Percentiles rank a stretch among this genome's conserved stretches.
Conservation (phyloP, 2,888 invertebrate genomes). For the Pachymerium ferrugineum region DNA sequence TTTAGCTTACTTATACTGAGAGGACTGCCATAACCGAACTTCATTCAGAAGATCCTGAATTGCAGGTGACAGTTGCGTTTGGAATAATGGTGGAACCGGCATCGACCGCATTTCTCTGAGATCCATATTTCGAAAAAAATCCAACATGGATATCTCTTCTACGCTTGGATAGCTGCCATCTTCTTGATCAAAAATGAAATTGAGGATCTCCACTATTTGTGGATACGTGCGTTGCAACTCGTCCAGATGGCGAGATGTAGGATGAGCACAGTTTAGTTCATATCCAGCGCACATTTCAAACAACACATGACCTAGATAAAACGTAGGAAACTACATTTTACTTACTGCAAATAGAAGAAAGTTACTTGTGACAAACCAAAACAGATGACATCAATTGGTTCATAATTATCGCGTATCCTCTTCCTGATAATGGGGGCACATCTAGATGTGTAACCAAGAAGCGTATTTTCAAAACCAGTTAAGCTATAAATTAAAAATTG, state of each 20-base stretch:
- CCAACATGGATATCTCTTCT: conserved; percentile 68
- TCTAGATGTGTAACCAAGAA: conserved; percentile 67
- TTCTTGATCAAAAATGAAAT: conserved; percentile 63
- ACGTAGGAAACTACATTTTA: neutral
- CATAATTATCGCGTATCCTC: conserved; percentile 51
- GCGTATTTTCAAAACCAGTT: conserved; percentile 77
- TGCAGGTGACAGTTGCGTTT: conserved; percentile 7
- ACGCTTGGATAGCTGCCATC: conserved; percentile 63
- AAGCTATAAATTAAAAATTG: conserved; percentile 55
- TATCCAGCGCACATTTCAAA: conserved; percentile 89
- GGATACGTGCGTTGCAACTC: conserved; percentile 59
- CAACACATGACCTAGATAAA: conserved; percentile 61
- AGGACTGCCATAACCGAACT: conserved; percentile 4
- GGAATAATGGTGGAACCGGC: conserved; percentile 49
- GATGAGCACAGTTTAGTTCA: conserved; percentile 67
- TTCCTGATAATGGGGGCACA: conserved; percentile 54
- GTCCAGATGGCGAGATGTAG: conserved; percentile 66
- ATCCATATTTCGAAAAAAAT: conserved; percentile 81
- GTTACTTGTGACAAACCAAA: conserved; percentile 58
- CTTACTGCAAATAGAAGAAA: neutral
- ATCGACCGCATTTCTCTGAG: conserved; percentile 79
- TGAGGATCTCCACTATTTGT: conserved; percentile 55
- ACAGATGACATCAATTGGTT: conserved; percentile 61
- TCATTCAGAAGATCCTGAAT: neutral
- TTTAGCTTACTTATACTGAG: neutral